Conservation (phyloP, 2,113 vertebrate genomes). For the Chamaea fasciata region DNA sequence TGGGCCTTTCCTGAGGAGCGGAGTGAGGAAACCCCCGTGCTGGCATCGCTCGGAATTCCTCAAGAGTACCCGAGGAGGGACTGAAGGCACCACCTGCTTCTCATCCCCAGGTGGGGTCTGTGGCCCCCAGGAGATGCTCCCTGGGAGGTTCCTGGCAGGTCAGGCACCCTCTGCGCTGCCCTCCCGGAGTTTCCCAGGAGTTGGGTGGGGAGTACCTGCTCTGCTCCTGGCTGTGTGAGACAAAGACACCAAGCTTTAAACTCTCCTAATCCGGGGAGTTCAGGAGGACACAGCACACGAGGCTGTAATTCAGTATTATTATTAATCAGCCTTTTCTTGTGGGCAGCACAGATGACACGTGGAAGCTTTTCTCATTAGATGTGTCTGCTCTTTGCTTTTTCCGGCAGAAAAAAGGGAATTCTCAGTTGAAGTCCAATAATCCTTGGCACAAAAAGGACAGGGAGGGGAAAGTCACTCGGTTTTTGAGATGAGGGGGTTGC, state of each 20-base stretch:
- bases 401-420: neutral
- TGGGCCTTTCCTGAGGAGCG: neutral
- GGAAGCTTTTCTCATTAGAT: neutral
- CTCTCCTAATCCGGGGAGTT: neutral
- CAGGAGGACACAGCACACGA: neutral
- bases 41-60: neutral
- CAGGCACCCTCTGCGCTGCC: neutral
- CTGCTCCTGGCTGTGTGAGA: neutral
- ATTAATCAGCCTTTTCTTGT: neutral
- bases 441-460: neutral
- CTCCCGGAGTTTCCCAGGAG: neutral
- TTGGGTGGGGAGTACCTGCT: neutral
- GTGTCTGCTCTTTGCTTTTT: neutral
- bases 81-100: neutral
- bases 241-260: neutral
- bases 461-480: neutral
- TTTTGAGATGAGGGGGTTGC: neutral
- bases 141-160: neutral
- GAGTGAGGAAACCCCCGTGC: neutral
- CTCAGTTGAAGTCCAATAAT: neutral
- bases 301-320: neutral
- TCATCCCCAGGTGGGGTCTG: neutral
- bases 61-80: accelerated
- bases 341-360: neutral
- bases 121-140: neutral